Base-by-base conservation (phyloP, 2,113 vertebrate genomes). In the Phodopus roborovskii region DNA sequence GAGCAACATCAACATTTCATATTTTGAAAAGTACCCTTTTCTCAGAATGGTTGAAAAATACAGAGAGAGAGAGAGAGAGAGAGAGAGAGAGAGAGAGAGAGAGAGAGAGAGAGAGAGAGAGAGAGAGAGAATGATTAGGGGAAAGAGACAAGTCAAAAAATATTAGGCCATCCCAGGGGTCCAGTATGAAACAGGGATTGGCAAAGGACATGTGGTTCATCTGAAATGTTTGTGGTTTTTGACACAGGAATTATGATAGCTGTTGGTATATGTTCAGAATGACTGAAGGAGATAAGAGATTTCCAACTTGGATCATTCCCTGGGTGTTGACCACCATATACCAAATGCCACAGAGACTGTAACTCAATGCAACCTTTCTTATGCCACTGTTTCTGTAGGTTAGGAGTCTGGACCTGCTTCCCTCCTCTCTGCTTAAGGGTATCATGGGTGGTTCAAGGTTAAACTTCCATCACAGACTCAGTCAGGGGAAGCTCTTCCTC, bases 21-120 rank as follows among this genome's bases (percentile, higher is more conserved):
- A 92, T 78, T 90, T 96, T 79, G 60, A 60, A 96, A 94, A 87
- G 58, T 36, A 3, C 5, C 11, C 12, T 56, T 56, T 56, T 56
- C 53, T 56, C 53, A 56, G 53, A 13, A 13, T 56, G 11, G 13
- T 56, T 56, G 53, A 56, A 10, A 56, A 56, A 15, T 56, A 56
- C 53, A 13, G 13, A 56, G 11, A 11, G 50, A 50, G 26, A 70
- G 20, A 92, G 11, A 11, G 50, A 50, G 26, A 70, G 16, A 92
- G 11, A 11, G 50, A 50, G 26, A 70, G 20, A 92, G 11, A 11
- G 50, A 50, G 26, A 70, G 20, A 92, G 11, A 11, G 50, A 50
- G 26, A 70, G 20, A 92, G 11, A 11, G 50, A 50, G 26, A 70
- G 20, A 92, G 11, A 70, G 20, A 92, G 11, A 70, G 20, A 92